These are phyloP conservation scores for Lasioglossum marginatum DNA, from an alignment of 2,888 invertebrate genomes.

Conservation along the genomic window DNA sequence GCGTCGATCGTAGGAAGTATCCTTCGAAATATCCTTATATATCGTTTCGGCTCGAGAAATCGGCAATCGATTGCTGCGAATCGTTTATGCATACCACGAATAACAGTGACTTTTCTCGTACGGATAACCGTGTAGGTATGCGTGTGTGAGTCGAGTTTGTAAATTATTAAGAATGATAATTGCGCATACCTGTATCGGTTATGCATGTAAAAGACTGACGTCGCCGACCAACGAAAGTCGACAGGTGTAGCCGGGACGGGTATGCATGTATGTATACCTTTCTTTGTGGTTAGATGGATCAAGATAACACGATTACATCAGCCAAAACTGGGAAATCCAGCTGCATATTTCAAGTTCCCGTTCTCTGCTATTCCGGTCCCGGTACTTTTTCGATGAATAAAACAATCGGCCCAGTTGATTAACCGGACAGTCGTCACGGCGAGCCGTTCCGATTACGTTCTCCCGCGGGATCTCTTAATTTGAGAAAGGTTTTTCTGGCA, in stretches of 20 bases:
- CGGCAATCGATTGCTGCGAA: not conserved
- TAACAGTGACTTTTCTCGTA: not conserved
- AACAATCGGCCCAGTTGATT: not conserved
- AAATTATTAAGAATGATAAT: constrained; percentile 3
- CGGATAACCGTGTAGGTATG: not conserved
- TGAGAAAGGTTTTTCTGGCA: not conserved
- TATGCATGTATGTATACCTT: not conserved
- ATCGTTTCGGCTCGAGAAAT: not conserved
- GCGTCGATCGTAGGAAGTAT: constrained; percentile 12
- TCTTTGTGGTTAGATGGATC: constrained; percentile 19
- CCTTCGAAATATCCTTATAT: not conserved
- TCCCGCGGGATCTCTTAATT: not conserved
- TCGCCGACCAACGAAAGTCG: constrained; percentile 14
- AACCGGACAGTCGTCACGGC: constrained; percentile 1
- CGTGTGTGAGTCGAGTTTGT: not conserved
- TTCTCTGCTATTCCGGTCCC: constrained; percentile 4
- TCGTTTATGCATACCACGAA: not conserved
- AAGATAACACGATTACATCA: constrained; percentile 36
- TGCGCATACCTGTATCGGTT: not conserved
- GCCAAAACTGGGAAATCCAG: not conserved
- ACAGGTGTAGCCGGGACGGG: constrained; percentile 34
- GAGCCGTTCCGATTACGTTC: not conserved
- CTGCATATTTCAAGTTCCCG: constrained; percentile 31
- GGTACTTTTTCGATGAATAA: not conserved
- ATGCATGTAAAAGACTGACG: not conserved